Percentiles rank a stretch among this genome's conserved stretches.
Evolutionary conservation across 2,888 invertebrate genomes (phyloP).

Genomic region (Cheilosia urbana): DNA sequence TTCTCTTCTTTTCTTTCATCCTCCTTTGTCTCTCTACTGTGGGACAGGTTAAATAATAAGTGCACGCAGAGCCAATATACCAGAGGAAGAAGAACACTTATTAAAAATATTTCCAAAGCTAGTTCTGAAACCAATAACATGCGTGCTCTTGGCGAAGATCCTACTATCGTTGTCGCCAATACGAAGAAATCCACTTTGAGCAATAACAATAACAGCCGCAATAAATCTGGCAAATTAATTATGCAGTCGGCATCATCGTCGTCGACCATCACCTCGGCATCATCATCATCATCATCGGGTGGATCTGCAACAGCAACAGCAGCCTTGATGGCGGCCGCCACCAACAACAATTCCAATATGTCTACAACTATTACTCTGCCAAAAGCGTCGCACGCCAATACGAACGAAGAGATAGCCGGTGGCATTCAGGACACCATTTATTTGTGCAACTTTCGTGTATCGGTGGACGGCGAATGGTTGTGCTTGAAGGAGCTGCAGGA

Average conservation of each 20-base stretch:
- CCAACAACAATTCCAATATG: conserved; percentile 75
- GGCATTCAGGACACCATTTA: conserved; percentile 98
- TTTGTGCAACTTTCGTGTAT: conserved; percentile 98
- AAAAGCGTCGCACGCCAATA: conserved; percentile 84
- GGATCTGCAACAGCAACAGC: conserved; percentile 59
- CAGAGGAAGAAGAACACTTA: background rate
- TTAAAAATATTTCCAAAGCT: conserved; percentile 12
- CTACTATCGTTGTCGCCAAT: conserved; percentile 61
- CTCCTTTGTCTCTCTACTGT: background rate
- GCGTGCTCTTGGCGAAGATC: conserved; percentile 82
- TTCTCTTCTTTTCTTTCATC: background rate
- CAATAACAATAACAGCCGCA: conserved; percentile 77
- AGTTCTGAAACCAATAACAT: conserved; percentile 77
- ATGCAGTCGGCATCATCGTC: conserved; percentile 71
- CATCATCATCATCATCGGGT: conserved; percentile 51
- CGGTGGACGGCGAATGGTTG: conserved; percentile 98
- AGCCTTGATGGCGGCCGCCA: conserved; percentile 4
- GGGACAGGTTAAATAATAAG: conserved; percentile 41
- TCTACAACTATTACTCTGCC: conserved; percentile 82
- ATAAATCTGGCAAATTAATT: conserved; percentile 58
- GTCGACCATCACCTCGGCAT: conserved; percentile 67
- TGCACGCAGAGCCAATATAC: background rate
- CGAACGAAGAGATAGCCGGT: conserved; percentile 82
- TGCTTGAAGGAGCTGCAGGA: conserved; percentile 97
- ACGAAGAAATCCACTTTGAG: conserved; percentile 79